Conservation (phyloP, 2,797 vertebrate species). For the Alectoris magna region DNA sequence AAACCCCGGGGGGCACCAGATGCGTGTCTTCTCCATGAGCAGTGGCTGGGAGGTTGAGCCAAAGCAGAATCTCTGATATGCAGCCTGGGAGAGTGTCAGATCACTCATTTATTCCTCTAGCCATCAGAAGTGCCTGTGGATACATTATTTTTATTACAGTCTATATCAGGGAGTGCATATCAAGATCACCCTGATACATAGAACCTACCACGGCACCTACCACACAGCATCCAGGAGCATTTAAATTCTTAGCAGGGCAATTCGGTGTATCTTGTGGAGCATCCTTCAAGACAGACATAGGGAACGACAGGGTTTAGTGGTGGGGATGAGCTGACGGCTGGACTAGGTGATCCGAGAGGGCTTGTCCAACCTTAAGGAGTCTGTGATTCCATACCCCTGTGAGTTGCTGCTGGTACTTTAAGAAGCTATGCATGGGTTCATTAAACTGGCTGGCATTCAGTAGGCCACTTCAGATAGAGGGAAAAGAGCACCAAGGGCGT, state of each 20-base stretch:
- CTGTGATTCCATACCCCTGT: neutral
- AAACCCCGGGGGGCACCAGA: neutral
- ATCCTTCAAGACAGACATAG: neutral
- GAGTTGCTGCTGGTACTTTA: neutral
- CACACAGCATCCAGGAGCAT: neutral
- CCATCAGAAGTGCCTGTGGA: neutral
- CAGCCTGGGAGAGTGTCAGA: neutral
- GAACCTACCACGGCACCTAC: neutral
- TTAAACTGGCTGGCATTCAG: neutral
- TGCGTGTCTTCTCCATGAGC: neutral
- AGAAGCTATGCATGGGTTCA: neutral
- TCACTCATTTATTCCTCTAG: neutral
- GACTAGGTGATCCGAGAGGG: too few relatives aligned
- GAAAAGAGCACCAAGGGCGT: neutral
- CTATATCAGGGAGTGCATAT: neutral
- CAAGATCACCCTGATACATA: neutral
- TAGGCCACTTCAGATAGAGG: neutral
- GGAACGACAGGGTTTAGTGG: neutral
- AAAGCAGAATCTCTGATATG: neutral
- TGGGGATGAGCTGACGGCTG: too few relatives aligned
- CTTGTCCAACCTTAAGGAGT: too few relatives aligned
- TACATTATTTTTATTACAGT: neutral
- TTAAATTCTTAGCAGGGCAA: neutral
- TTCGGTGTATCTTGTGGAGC: fast-evolving
- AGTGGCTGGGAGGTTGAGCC: neutral